Conservation (phyloP, 2,888 invertebrate genomes). For the Augochlorella aurata region DNA sequence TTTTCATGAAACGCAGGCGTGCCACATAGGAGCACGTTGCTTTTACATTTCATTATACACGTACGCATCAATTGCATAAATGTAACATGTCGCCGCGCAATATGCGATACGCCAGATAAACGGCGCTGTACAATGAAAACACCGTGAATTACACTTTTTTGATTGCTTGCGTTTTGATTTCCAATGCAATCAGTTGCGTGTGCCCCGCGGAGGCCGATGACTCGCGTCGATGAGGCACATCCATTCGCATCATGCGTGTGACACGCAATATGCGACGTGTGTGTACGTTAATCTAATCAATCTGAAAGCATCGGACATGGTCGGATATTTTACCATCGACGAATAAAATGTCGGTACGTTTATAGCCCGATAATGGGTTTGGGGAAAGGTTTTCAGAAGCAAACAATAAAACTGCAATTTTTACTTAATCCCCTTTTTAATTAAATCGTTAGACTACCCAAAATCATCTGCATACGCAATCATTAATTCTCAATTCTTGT, state of each 20-base stretch:
- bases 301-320: neutral
- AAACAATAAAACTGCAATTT: neutral
- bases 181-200: neutral
- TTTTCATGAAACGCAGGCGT: neutral
- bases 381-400: neutral
- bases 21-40: neutral
- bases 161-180: slow-evolving; percentile 6
- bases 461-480: neutral
- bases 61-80: slow-evolving; percentile 5
- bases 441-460: neutral
- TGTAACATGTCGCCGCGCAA: neutral
- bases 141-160: slow-evolving; percentile 7
- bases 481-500: no score
- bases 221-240: slow-evolving; percentile 4
- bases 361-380: neutral
- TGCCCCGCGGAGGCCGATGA: neutral
- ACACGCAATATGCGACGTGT: neutral
- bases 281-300: neutral
- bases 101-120: neutral
- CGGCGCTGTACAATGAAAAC: neutral
- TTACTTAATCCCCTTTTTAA: no score
- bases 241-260: neutral
- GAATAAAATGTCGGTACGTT: neutral
- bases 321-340: neutral
- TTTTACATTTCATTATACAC: neutral